Conservation (phyloP, 2,113 vertebrate species). For the Delphinus delphis region DNA sequence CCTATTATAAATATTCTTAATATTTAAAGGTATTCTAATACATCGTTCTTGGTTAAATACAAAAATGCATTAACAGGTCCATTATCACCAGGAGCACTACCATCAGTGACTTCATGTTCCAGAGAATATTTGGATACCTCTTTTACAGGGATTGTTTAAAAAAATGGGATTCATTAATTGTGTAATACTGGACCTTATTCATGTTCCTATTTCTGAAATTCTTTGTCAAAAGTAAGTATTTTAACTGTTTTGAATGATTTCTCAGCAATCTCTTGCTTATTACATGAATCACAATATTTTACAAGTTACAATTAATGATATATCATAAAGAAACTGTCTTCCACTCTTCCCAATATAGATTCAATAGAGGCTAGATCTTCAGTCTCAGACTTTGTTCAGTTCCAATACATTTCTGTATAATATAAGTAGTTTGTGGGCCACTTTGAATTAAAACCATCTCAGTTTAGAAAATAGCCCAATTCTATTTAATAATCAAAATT, state of each 20-base stretch:
- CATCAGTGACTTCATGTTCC: neutral
- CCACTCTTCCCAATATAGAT: neutral
- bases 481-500: neutral
- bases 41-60: neutral
- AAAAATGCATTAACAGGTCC: neutral
- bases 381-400: neutral
- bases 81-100: neutral
- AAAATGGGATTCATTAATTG: neutral
- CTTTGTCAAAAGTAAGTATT: neutral
- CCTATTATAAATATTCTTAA: slow-evolving; percentile 30
- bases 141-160: neutral
- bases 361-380: neutral
- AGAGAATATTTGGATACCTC: neutral
- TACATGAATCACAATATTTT: slow-evolving; percentile 18
- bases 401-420: neutral
- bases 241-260: neutral
- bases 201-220: neutral
- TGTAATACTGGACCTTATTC: neutral
- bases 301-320: neutral
- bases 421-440: neutral
- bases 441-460: neutral
- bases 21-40: slow-evolving; percentile 31
- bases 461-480: neutral
- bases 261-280: neutral
- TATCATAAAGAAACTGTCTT: neutral